Percentiles rank a stretch among this genome's conserved stretches.
These are phyloP conservation scores for Epicauta chinensis DNA, from an alignment of 1,140 invertebrate genomes.

Conservation along the genomic window DNA sequence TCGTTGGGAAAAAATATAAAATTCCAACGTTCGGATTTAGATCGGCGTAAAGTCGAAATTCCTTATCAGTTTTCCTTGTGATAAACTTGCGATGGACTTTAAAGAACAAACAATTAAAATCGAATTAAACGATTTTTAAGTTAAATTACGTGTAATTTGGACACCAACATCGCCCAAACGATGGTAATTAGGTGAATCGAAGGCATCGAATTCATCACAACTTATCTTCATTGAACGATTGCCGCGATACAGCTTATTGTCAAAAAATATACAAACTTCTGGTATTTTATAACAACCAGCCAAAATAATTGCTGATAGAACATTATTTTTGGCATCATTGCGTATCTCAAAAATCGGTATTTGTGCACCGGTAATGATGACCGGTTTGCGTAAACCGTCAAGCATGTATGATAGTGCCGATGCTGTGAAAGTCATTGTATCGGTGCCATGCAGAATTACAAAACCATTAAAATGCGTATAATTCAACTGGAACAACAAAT, in stretches of 20 bases:
- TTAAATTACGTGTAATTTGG: constrained; percentile 52
- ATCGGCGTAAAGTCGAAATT: constrained; percentile 7
- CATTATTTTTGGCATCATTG: constrained; percentile 90
- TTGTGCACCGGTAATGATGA: constrained; percentile 92
- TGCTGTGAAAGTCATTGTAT: constrained; percentile 93
- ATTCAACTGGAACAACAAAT: constrained; percentile 27
- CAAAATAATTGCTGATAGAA: constrained; percentile 82
- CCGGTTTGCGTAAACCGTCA: constrained; percentile 89
- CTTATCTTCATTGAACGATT: constrained; percentile 86
- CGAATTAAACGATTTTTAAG: too few relatives aligned
- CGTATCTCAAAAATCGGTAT: constrained; percentile 85
- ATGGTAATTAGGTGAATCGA: constrained; percentile 82
- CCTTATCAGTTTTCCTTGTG: too few relatives aligned
- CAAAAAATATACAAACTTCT: constrained; percentile 91
- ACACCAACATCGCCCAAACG: constrained; percentile 80
- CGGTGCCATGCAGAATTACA: constrained; percentile 93
- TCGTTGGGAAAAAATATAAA: constrained; percentile 24
- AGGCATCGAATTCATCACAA: constrained; percentile 76
- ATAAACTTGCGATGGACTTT: too few relatives aligned
- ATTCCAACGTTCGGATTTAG: constrained; percentile 23
- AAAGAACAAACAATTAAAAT: too few relatives aligned
- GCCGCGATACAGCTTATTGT: constrained; percentile 81
- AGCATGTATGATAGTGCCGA: constrained; percentile 95
- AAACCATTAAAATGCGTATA: constrained; percentile 75
- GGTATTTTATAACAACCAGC: constrained; percentile 89